phyloP scores from a whole-genome alignment of 2,797 vertebrate species.

The Bothrops alternatus region DNA sequence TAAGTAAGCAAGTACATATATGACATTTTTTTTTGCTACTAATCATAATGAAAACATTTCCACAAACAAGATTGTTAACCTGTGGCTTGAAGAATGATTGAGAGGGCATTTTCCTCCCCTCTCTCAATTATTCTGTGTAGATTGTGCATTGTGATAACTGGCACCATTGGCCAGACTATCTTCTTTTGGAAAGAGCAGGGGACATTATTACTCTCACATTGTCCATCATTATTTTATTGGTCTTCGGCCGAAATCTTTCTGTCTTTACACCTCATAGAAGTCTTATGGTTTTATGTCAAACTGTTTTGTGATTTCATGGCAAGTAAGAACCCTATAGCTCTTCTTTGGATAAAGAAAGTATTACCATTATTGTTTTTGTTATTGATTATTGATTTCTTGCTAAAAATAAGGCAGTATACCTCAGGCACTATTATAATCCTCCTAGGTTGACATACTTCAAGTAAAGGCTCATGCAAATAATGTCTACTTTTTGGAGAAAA shows the following conservation, averaged over 20 bases:
- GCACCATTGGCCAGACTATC: slow-evolving; percentile 40
- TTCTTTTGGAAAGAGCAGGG: slow-evolving; percentile 33
- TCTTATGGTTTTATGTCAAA: slow-evolving; percentile 24
- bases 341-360: slow-evolving; percentile 31
- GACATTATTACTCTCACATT: slow-evolving; percentile 40
- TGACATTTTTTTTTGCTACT: not conserved
- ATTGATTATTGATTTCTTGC: slow-evolving; percentile 21
- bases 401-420: not conserved
- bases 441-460: not conserved
- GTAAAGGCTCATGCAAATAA: not conserved
- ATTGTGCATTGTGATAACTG: not conserved
- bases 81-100: not conserved
- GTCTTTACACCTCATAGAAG: slow-evolving; percentile 44
- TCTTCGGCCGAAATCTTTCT: slow-evolving; percentile 55
- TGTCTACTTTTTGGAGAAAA: not conserved
- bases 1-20: not conserved
- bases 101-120: not conserved
- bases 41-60: slow-evolving; percentile 12
- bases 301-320: slow-evolving; percentile 28
- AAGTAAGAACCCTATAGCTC: slow-evolving; percentile 15
- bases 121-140: not conserved
- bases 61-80: not conserved
- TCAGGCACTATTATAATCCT: not conserved
- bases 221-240: slow-evolving; percentile 33
- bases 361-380: slow-evolving; percentile 14